Conservation (phyloP, 2,113 vertebrate genomes). For the Gallinago paraguaiae region DNA sequence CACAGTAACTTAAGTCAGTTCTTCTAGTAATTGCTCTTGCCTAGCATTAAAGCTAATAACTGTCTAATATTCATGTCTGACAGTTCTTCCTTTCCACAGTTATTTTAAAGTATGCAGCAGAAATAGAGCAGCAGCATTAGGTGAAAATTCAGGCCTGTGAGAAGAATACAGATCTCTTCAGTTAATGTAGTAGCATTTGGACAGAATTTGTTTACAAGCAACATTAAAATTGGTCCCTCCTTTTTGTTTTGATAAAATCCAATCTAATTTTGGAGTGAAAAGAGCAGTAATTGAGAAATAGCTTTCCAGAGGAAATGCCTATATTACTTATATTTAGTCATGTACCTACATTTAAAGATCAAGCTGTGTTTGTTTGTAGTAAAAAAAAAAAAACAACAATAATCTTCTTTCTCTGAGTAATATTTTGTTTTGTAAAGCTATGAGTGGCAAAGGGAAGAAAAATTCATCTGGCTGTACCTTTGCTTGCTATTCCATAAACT, state of each 20-base stretch:
- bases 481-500: background rate
- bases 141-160: background rate
- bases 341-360: background rate
- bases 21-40: background rate
- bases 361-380: background rate
- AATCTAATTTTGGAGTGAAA: background rate
- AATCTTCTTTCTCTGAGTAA: background rate
- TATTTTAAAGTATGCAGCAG: background rate
- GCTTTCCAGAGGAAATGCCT: background rate
- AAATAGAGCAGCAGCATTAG: background rate
- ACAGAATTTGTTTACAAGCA: background rate
- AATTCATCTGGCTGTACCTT: background rate
- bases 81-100: background rate
- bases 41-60: background rate
- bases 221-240: background rate
- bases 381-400: accelerated
- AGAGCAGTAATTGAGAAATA: background rate
- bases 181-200: background rate
- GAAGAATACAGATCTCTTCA: background rate
- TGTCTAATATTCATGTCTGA: background rate
- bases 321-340: background rate
- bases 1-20: background rate
- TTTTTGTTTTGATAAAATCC: background rate
- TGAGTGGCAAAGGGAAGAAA: background rate
- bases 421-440: background rate